Evolutionary conservation across 2,888 invertebrate genomes (phyloP).

Genomic region (Mechanitis mazaeus): DNA sequence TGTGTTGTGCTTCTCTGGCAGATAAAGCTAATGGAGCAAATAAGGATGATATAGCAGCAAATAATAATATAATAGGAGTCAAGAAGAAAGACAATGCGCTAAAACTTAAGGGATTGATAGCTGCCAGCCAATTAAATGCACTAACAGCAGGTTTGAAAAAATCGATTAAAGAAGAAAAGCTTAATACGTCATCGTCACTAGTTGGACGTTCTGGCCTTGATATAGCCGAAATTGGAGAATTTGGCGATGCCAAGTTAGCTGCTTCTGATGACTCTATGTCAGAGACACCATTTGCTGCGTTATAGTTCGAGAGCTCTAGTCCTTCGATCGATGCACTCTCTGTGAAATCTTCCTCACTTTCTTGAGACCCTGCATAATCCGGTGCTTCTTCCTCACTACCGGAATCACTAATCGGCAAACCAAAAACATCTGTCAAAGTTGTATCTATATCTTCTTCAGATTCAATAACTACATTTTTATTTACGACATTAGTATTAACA

Average conservation of each 20-base stretch:
- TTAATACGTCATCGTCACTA: conserved; percentile 63
- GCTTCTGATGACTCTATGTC: conserved; percentile 47
- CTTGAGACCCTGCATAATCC: conserved; percentile 53
- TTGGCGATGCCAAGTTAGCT: conserved; percentile 42
- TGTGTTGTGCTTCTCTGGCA: conserved; percentile 60
- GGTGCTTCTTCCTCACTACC: conserved; percentile 48
- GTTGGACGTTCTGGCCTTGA: conserved; percentile 47
- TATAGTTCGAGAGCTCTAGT: conserved; percentile 54
- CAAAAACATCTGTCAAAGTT: conserved; percentile 56
- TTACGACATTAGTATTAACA: conserved; percentile 81
- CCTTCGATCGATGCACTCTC: conserved; percentile 61
- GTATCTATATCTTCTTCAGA: conserved; percentile 58
- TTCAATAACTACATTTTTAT: conserved; percentile 72
- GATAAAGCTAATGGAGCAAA: conserved; percentile 80
- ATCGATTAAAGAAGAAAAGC: conserved; percentile 60
- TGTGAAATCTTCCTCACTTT: conserved; percentile 43
- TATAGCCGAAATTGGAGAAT: conserved; percentile 46
- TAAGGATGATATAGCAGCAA: conserved; percentile 78
- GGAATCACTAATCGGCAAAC: conserved; percentile 56
- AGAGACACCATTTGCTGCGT: conserved; percentile 45
- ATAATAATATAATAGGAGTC: conserved; percentile 79
- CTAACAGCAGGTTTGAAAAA: conserved; percentile 71
- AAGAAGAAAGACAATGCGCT: conserved; percentile 77
- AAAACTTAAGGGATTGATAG: conserved; percentile 77
- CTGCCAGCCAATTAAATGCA: conserved; percentile 70